These are phyloP conservation scores for Cyphomyrmex costatus DNA, from an alignment of 1,140 invertebrate genomes.

Conservation along the genomic window DNA sequence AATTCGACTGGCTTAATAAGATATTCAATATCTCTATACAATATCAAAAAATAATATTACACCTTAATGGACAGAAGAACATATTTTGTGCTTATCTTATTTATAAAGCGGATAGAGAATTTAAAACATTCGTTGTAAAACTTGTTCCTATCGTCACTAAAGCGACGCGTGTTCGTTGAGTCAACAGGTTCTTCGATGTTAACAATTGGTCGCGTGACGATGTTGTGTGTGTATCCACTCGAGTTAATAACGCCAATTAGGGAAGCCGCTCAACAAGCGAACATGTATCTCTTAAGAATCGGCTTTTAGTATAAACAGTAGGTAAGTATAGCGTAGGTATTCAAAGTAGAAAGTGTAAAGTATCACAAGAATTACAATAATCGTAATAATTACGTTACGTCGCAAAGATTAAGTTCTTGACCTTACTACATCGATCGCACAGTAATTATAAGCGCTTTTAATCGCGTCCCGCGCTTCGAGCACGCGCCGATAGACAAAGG, in stretches of 20 bases:
- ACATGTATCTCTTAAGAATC: constrained; percentile 65
- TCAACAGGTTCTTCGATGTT: constrained; percentile 76
- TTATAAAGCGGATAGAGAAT: constrained; percentile 3
- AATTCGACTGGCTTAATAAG: constrained; percentile 15
- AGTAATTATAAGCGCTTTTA: constrained; percentile 75
- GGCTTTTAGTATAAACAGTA: constrained; percentile 75
- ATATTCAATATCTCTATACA: background rate
- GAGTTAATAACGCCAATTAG: constrained; percentile 23
- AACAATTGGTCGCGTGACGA: constrained; percentile 75
- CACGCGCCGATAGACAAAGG: constrained; percentile 62
- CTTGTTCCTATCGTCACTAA: constrained; percentile 54
- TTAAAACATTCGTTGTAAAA: constrained; percentile 75
- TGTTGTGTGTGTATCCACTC: constrained; percentile 4
- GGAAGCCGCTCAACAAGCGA: constrained; percentile 67
- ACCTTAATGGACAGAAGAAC: constrained; percentile 11
- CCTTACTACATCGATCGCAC: constrained; percentile 71
- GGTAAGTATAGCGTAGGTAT: constrained; percentile 80
- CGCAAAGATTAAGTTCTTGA: constrained; percentile 67
- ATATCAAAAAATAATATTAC: constrained; percentile 8
- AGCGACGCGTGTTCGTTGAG: constrained; percentile 74
- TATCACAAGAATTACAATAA: constrained; percentile 84
- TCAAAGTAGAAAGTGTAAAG: constrained; percentile 85
- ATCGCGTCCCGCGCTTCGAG: constrained; percentile 62
- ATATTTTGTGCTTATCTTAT: constrained; percentile 6
- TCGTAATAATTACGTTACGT: constrained; percentile 77